phyloP scores from a whole-genome alignment of 2,797 vertebrate species.

The Pseudomugil gertrudae region DNA sequence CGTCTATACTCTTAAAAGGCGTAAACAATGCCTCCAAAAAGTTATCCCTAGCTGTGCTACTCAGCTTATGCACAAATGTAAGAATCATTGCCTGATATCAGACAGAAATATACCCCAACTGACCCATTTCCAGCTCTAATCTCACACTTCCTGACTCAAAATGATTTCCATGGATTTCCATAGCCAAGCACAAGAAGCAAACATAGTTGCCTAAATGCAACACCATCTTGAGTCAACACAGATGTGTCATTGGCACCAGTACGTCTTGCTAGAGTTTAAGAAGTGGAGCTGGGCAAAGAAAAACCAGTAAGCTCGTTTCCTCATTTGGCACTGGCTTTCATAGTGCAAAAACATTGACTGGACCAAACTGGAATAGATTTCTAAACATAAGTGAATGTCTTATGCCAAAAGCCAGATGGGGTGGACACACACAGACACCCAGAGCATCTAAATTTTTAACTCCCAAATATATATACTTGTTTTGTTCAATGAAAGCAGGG shows the following conservation, averaged over 20 bases:
- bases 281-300: background rate
- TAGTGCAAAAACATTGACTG: background rate
- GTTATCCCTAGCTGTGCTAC: background rate
- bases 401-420: background rate
- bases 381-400: background rate
- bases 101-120: background rate
- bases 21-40: background rate
- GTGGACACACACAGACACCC: background rate
- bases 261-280: too few species aligned
- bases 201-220: background rate
- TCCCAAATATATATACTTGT: background rate
- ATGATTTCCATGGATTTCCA: background rate
- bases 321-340: background rate
- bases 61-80: background rate
- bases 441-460: background rate
- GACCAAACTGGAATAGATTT: background rate
- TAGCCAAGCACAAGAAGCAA: background rate
- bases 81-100: background rate
- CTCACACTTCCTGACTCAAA: background rate
- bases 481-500: too few species aligned
- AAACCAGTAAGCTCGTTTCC: background rate
- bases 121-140: background rate
- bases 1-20: background rate
- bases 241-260: background rate
- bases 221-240: background rate